phyloP scores from a whole-genome alignment of 2,797 vertebrate genomes.

The Pterois miles region DNA sequence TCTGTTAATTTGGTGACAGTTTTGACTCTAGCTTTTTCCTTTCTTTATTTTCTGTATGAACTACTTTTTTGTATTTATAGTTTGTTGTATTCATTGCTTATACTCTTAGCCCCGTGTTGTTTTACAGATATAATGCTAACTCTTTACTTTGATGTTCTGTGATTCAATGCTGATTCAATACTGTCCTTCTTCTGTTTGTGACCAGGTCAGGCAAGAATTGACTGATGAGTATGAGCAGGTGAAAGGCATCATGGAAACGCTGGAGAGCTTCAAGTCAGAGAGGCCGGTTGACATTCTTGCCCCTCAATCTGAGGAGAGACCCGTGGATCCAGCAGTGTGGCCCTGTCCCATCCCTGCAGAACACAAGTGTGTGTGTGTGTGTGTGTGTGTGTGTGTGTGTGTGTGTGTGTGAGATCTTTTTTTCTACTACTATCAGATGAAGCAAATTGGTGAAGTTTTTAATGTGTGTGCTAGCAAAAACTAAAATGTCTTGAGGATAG shows the following conservation, averaged over 20 bases:
- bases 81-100: no score
- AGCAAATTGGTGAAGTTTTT: not conserved
- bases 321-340: conserved; percentile 91
- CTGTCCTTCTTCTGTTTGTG: conserved; percentile 1
- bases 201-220: conserved; percentile 91
- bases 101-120: not conserved
- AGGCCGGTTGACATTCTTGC: conserved; percentile 88
- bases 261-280: conserved; percentile 94
- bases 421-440: not conserved
- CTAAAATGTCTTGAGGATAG: not conserved
- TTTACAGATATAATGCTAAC: not conserved
- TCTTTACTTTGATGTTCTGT: not conserved
- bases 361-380: conserved; percentile 85
- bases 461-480: not conserved
- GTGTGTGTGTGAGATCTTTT: not conserved
- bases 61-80: no score
- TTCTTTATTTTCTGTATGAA: no score
- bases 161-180: not conserved
- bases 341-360: conserved; percentile 95
- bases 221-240: conserved; percentile 96
- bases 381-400: conserved; percentile 67
- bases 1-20: no score
- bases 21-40: no score
- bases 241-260: conserved; percentile 90
- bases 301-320: conserved; percentile 85